Evolutionary conservation across 2,113 vertebrate genomes (phyloP), one percentile per base, ranked within the genome.

Genomic region (Phalacrocorax carbo): DNA sequence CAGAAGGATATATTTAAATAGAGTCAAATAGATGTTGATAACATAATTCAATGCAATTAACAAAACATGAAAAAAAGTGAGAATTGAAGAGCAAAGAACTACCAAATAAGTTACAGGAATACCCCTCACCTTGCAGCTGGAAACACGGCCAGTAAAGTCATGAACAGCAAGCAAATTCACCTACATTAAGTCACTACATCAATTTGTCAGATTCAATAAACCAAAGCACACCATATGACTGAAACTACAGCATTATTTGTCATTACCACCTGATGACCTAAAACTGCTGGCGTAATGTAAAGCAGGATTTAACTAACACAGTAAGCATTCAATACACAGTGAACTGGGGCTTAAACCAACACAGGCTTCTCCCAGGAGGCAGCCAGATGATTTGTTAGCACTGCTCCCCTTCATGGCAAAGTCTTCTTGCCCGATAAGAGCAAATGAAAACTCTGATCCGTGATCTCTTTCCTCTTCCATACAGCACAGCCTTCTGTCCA

Each of bases 231-330:
- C 42, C 13, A 13, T 17, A 21, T 2, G 2, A 62, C 42, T 36
- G 18, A 81, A 91, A 78, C 22, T 68, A 36, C 22, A 79, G 20
- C 12, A 54, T 58, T 84, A 66, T 38, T 66, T 88, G 44, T 29
- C 21, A 42, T 23, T 68, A 75, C 21, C 32, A 78, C 6, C 2
- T 2, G 3, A 48, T 21, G 32, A 81, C 44, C 44, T 73, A 57
- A 57, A 90, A 69, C 36, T 38, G 15, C 12, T 54, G 19, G 16
- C 0, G 0, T 34, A 48, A 65, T 0, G 0, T 17, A 5, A 79
- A 55, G 32, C 3, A 4, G 9, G 36, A 73, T 54, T 66, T 36
- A 75, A 36, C 15, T 57, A 73, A 30, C 8, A 22, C 4, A 40
- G 18, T 18, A 49, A 73, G 19, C 7, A 12, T 58, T 69, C 36